Conservation (phyloP, 1,140 invertebrate genomes). For the Drosophila funebris region DNA sequence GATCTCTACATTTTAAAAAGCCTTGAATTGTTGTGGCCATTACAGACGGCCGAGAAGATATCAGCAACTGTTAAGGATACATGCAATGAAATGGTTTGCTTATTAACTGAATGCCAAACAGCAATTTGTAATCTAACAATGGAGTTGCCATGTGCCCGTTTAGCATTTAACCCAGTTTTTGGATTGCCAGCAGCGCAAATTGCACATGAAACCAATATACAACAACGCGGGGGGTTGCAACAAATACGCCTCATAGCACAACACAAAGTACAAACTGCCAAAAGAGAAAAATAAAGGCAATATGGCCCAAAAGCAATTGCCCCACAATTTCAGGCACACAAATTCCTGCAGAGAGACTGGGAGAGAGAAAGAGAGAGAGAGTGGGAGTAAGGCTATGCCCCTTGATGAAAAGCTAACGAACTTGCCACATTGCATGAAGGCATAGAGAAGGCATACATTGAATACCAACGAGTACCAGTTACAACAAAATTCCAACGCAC, state of each 20-base stretch:
- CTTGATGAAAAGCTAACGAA: constrained; percentile 70
- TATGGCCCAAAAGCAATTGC: constrained; percentile 62
- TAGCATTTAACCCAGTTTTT: constrained; percentile 30
- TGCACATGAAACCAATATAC: constrained; percentile 61
- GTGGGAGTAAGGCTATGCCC: not conserved
- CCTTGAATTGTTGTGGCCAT: too few species aligned
- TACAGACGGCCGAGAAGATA: too few species aligned
- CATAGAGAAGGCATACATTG: constrained; percentile 44
- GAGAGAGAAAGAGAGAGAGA: not conserved
- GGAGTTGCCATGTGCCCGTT: constrained; percentile 5
- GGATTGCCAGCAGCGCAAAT: constrained; percentile 34
- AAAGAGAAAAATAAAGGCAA: constrained; percentile 26
- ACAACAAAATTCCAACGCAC: constrained; percentile 40
- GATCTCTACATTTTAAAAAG: too few species aligned
- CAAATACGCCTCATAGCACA: constrained; percentile 28
- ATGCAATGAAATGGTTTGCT: not conserved
- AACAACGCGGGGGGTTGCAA: constrained; percentile 42
- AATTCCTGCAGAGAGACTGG: constrained; percentile 31
- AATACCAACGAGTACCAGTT: constrained; percentile 80
- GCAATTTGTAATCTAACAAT: constrained; percentile 13
- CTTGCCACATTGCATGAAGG: constrained; percentile 61
- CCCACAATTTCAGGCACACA: constrained; percentile 59
- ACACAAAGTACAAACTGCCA: not conserved
- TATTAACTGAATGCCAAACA: not conserved
- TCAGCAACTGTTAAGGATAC: not conserved